A percentile compares a stretch with the other conserved stretches of the same genome.
These are phyloP conservation scores for Benthosema pterotum DNA, from an alignment of 2,797 vertebrate species.

Conservation along the genomic window DNA sequence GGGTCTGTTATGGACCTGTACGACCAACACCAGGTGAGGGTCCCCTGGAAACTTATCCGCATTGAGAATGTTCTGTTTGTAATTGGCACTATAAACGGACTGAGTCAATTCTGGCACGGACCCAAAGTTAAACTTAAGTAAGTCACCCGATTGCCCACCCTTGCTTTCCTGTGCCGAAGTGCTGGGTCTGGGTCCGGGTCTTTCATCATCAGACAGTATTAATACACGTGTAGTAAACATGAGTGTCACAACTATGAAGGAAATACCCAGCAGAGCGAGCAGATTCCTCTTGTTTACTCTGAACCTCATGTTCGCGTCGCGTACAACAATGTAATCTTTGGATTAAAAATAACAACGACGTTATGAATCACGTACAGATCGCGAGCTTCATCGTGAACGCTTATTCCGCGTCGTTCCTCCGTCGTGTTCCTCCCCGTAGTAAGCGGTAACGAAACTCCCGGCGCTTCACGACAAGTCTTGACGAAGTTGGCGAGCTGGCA, in stretches of 20 bases:
- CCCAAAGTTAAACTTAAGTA: slow-evolving; percentile 53
- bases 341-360: not conserved
- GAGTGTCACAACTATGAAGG: slow-evolving; percentile 54
- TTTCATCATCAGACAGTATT: slow-evolving; percentile 14
- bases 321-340: no score
- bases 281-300: slow-evolving; percentile 71
- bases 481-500: slow-evolving; percentile 25
- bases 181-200: rapidly evolving
- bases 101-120: slow-evolving; percentile 55
- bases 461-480: not conserved
- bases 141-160: slow-evolving; percentile 1
- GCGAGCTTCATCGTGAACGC: slow-evolving; percentile 27
- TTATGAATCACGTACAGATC: slow-evolving; percentile 37
- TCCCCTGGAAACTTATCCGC: slow-evolving; percentile 67
- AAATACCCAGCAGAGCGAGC: slow-evolving; percentile 59
- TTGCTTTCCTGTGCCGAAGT: not conserved
- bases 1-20: slow-evolving; percentile 82
- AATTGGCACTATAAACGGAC: slow-evolving; percentile 76
- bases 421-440: slow-evolving; percentile 1
- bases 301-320: slow-evolving; percentile 72
- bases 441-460: not conserved
- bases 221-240: slow-evolving; percentile 59
- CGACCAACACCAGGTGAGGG: slow-evolving; percentile 76
- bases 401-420: not conserved
- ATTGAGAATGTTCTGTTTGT: slow-evolving; percentile 72